Evolutionary conservation across 2,113 vertebrate species (phyloP), one percentile per base, ranked within the genome.

Genomic region (Notiomystis cincta): DNA sequence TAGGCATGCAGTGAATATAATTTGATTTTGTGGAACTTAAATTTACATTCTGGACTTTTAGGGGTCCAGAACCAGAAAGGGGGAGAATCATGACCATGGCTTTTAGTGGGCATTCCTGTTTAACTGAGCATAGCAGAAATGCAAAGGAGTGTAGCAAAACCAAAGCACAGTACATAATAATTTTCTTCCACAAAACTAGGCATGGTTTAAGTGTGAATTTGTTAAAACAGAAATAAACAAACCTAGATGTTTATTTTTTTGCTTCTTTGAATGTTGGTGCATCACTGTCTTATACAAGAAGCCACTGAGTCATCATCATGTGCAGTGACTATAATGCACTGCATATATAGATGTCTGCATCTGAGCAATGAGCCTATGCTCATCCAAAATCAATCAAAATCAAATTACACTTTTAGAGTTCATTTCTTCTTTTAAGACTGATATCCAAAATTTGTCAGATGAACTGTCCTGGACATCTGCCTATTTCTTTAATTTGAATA

Each of bases 341-440:
- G 9, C 3, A 0, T 8, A 22, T 15, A 6, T 14, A 61, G 16
- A 35, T 33, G 16, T 57, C 45, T 2, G 7, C 28, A 35, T 70
- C 67, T 69, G 17, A 87, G 30, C 18, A 50, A 10, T 3, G 2
- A 47, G 21, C 44, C 24, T 38, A 9, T 4, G 6, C 2, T 38
- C 35, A 62, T 69, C 66, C 64, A 37, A 56, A 60, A 79, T 17
- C 1, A 0, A 1, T 30, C 2, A 0, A 56, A 78, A 72, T 33
- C 30, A 85, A 90, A 48, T 47, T 21, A 6, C 1, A 3, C 4
- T 64, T 77, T 62, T 38, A 27, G 16, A 33, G 6, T 71, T 6
- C 20, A 31, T 60, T 82, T 79, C 9, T 73, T 70, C 62, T 93
- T 82, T 67, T 80, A 69, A 61, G 44, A 69, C 4, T 0, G 0